Conservation (phyloP, 2,113 vertebrate species). For the Taurulus bubalis region DNA sequence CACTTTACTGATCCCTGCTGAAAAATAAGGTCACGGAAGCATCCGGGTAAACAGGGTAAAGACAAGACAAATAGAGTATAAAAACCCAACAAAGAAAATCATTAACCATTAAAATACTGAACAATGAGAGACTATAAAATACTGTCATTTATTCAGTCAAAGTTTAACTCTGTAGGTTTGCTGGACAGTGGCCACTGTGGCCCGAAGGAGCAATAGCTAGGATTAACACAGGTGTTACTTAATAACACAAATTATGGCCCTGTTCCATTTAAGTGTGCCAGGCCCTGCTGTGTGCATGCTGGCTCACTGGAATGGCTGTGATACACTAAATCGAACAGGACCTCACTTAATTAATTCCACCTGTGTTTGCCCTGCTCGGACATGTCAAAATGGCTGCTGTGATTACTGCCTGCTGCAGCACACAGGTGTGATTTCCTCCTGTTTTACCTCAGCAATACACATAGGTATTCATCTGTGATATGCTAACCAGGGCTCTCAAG, state of each 20-base stretch:
- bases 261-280: neutral
- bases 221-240: neutral
- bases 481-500: too few species aligned
- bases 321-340: neutral
- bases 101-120: slow-evolving; percentile 16
- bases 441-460: neutral
- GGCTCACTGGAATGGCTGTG: neutral
- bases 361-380: neutral
- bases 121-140: neutral
- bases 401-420: too few species aligned
- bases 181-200: too few species aligned
- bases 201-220: too few species aligned
- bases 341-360: neutral
- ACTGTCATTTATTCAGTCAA: too few species aligned
- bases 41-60: neutral
- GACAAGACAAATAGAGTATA: slow-evolving; percentile 17
- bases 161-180: too few species aligned
- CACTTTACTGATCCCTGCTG: slow-evolving; percentile 19
- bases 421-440: too few species aligned
- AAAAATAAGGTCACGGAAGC: neutral
- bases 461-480: too few species aligned
- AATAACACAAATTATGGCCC: neutral
- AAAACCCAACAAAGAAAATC: neutral
- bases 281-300: too few species aligned
- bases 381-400: neutral